Evolutionary conservation across 2,797 vertebrate species (phyloP).

Genomic region (Moxostoma hubbsi): DNA sequence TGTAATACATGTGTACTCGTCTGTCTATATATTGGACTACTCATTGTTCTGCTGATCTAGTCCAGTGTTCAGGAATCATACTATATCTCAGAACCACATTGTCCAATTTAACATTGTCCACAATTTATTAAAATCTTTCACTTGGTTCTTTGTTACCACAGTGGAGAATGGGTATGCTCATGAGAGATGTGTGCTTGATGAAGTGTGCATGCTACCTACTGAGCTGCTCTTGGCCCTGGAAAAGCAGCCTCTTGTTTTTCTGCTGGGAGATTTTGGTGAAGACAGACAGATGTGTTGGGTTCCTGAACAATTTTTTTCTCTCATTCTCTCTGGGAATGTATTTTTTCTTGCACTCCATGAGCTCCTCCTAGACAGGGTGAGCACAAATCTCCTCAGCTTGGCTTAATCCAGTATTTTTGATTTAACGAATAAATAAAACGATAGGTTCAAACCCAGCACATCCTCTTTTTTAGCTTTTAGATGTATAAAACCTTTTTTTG

Average conservation of each 20-base stretch:
- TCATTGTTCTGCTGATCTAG: not conserved
- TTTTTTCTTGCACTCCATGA: slow-evolving; percentile 16
- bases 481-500: not conserved
- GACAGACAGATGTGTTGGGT: slow-evolving; percentile 41
- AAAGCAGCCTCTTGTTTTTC: slow-evolving; percentile 38
- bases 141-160: slow-evolving; percentile 3
- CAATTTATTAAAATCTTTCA: slow-evolving; percentile 37
- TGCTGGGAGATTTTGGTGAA: slow-evolving; percentile 30
- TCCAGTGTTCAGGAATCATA: slow-evolving; percentile 3
- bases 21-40: slow-evolving; percentile 3
- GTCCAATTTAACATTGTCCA: not conserved
- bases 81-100: not conserved
- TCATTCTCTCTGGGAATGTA: not conserved
- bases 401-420: slow-evolving; percentile 51
- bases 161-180: slow-evolving; percentile 32
- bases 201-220: slow-evolving; percentile 35
- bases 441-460: slow-evolving; percentile 35
- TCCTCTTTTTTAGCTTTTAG: slow-evolving; percentile 10
- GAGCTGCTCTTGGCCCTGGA: slow-evolving; percentile 40
- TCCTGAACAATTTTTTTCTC: not conserved
- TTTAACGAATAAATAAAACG: slow-evolving; percentile 56
- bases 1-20: not conserved
- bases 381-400: slow-evolving; percentile 54
- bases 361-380: slow-evolving; percentile 39
- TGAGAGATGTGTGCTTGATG: slow-evolving; percentile 45